Evolutionary conservation across 2,113 vertebrate species (phyloP), one percentile per base, ranked within the genome.

Genomic region (Chamaea fasciata): DNA sequence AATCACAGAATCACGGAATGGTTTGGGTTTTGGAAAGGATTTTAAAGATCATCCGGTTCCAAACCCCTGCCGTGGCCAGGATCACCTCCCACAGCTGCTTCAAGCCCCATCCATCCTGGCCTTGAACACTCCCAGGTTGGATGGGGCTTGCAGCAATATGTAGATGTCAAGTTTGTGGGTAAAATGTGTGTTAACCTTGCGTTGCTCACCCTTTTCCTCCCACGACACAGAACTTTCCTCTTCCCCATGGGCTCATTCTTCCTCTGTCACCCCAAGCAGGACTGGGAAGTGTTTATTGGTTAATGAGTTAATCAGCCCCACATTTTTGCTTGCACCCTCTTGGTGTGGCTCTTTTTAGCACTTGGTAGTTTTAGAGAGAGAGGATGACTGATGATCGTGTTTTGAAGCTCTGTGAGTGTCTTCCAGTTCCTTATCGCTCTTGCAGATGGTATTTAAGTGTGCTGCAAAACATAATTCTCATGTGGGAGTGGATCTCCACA

Each of bases 101-200:
- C 21, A 47, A 47, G 8, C 35, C 21, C 41, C 1, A 0, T 76
- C 55, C 26, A 68, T 0, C 22, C 21, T 33, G 49, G 5, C 41
- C 79, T 83, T 31, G 63, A 11, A 8, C 35, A 37, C 5, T 70
- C 19, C 79, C 56, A 56, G 31, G 12, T 1, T 57, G 52, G 63
- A 42, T 49, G 30, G 17, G 17, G 30, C 44, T 65, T 74, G 52
- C 26, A 65, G 31, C 9, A 59, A 46, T 23, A 15, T 8, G 12
- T 22, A 8, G 69, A 15, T 57, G 15, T 76, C 4, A 19, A 16
- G 3, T 57, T 30, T 55, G 23, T 53, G 44, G 11, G 42, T 12
- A 52, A 63, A 89, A 47, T 60, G 9, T 73, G 24, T 42, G 3
- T 53, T n/a, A 28, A 20, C 2, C 5, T 76, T 63, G 12, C 14